A percentile compares a stretch with the other conserved stretches of the same genome.
Evolutionary conservation across 53 echinoderm and acorn worm species (phyloP).

Genomic region (Temnopleurus reevesii): DNA sequence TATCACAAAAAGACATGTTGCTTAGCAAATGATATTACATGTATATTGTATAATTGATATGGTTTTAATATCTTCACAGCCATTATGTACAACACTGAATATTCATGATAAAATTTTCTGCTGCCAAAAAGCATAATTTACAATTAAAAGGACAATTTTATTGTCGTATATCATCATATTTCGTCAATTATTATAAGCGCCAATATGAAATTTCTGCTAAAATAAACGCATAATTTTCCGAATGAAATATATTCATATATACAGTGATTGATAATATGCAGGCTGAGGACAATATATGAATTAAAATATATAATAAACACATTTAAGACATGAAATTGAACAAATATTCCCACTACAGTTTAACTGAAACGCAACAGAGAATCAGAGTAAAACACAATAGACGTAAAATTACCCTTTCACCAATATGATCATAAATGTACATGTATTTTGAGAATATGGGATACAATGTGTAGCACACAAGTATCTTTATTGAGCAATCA

Average conservation of each 20-base stretch:
- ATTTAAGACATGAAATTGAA: too few relatives aligned
- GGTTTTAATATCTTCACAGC: background rate
- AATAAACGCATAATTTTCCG: background rate
- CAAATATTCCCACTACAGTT: too few relatives aligned
- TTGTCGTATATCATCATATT: background rate
- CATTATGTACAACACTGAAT: conserved; percentile 25
- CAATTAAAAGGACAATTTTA: conserved; percentile 40
- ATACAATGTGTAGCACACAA: too few relatives aligned
- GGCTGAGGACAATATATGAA: background rate
- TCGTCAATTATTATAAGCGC: background rate
- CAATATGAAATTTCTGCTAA: background rate
- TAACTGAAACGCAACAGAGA: too few relatives aligned
- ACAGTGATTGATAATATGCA: background rate
- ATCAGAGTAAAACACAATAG: too few relatives aligned
- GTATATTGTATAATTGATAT: too few relatives aligned
- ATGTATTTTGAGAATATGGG: too few relatives aligned
- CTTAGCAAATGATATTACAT: background rate
- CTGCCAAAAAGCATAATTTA: background rate
- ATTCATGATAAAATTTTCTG: background rate
- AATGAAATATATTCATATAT: background rate
- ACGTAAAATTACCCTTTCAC: too few relatives aligned
- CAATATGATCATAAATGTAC: too few relatives aligned
- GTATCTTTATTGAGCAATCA: too few relatives aligned
- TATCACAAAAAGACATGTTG: background rate
- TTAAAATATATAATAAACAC: too few relatives aligned